Base-by-base conservation (phyloP, 2,797 vertebrate genomes). In the Danio choprae region DNA sequence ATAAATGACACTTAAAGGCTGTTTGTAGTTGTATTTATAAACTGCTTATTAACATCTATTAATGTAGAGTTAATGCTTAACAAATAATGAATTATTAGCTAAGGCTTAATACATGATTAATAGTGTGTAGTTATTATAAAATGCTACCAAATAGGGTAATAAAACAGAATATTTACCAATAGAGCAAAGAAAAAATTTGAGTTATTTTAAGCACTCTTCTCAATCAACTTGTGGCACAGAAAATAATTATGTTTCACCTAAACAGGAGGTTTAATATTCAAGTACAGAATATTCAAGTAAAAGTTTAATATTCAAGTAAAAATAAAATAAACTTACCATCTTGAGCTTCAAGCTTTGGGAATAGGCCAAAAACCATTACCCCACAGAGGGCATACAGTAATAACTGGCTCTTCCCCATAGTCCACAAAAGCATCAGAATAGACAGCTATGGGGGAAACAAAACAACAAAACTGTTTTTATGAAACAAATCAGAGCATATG, bases 351-450 rank as follows among this genome's bases (percentile, higher is more conserved):
- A 84, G 59, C 41, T 82, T 79, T 76, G 88, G 74, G 43, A 94
- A 56, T 1, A 80, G 87, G 89, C 93, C 94, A 88, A 92, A 90
- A 69, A 96, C 86, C 41, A 97, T 84, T 85, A 97, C 74, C 64
- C 92, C 93, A 86, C 96, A 79, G 71, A 95, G 81, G 83, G 92
- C 92, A 86, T 74, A 87, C 0, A 95, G 92, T 89, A 94, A 82
- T 55, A 93, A 86, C 68, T 87, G 88, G 44, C 89, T 92, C 85
- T 92, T 92, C 93, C 90, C 92, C 97, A 98, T 99, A 91, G 89
- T 94, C 85, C 86, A 86, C 85, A 84, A 84, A 65, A 68, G 43
- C 50, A 46, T 53, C 38, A 62, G 46, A 85, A 70, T 40, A 36
- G 20, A 81, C 50, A 68, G 77, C 83, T 84, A 41, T 79, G 50